Evolutionary conservation across 2,888 invertebrate species (phyloP).

Genomic region (Xestia rhomboidea): DNA sequence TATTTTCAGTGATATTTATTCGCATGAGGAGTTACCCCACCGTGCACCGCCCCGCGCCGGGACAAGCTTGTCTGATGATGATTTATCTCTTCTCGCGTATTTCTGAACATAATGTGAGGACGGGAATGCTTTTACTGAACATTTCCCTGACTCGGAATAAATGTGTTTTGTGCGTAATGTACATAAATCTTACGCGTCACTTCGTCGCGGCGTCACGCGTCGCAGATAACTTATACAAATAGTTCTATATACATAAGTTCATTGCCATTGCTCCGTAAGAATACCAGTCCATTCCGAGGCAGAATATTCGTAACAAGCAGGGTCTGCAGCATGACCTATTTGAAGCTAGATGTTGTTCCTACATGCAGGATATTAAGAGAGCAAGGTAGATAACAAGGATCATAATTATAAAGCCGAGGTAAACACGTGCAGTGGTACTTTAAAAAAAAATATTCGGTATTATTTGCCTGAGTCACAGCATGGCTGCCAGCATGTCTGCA

Average conservation of each 20-base stretch:
- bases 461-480: background rate
- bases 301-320: background rate
- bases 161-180: conserved; percentile 41
- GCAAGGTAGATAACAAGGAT: background rate
- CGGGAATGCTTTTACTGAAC: conserved; percentile 35
- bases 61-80: conserved; percentile 20
- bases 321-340: too few species aligned
- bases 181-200: conserved; percentile 45
- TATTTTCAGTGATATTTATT: conserved; percentile 15
- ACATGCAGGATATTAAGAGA: background rate
- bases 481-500: background rate
- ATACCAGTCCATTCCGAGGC: too few species aligned
- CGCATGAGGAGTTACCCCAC: background rate
- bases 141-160: conserved; percentile 24
- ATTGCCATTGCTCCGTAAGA: background rate
- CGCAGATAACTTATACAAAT: conserved; percentile 39
- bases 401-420: too few species aligned
- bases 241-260: conserved; percentile 18
- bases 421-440: background rate
- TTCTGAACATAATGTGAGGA: conserved; percentile 11
- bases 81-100: conserved; percentile 28
- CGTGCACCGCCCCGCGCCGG: background rate
- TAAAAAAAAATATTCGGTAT: background rate
- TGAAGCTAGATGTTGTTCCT: background rate
- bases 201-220: conserved; percentile 36